Evolutionary conservation across 92 coral and sea anemone genomes (phyloP).

Genomic region (Umimayanthus chanpuru): DNA sequence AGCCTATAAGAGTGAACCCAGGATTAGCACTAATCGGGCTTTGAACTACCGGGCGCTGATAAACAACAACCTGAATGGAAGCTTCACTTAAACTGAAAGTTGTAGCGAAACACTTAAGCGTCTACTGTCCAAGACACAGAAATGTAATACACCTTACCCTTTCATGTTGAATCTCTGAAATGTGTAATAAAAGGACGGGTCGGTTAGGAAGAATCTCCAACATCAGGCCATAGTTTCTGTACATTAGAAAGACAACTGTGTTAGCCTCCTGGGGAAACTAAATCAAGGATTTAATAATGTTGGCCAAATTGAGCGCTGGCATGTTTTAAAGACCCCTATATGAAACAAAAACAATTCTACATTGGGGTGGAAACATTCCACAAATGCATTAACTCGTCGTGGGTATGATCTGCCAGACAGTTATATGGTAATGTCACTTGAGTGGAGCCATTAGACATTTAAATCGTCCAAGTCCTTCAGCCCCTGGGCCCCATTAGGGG

Average conservation of each 20-base stretch:
- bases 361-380: not conserved
- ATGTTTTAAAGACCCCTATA: not conserved
- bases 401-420: no score
- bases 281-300: not conserved
- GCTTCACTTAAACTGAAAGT: no score
- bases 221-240: constrained; percentile 88
- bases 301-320: not conserved
- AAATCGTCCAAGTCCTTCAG: no score
- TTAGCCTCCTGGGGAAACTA: not conserved
- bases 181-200: constrained; percentile 80
- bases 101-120: no score
- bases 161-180: constrained; percentile 76
- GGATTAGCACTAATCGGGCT: no score
- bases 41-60: no score
- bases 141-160: constrained; percentile 50
- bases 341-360: not conserved
- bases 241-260: not conserved
- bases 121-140: not conserved
- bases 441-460: no score
- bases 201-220: constrained; percentile 78
- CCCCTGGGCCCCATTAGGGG: no score
- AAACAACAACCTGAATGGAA: no score
- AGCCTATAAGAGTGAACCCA: no score
- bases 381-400: not conserved
- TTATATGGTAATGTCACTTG: no score